Evolutionary conservation across 2,888 invertebrate genomes (phyloP), one percentile per base, ranked within the genome.

Genomic region (Coenonympha glycerion): DNA sequence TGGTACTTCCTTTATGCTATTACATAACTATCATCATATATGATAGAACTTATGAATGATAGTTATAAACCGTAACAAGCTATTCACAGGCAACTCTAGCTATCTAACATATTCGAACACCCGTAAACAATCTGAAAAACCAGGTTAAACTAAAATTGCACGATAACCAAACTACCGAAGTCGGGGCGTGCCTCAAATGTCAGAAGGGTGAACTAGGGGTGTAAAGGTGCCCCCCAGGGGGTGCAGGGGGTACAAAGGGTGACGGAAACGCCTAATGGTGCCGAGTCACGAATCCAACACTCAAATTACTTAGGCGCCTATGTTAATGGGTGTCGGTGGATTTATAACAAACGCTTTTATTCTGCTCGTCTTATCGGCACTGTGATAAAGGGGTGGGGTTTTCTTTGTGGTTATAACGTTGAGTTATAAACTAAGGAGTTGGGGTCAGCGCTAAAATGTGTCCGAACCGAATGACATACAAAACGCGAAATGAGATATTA

Each of bases 261-360:
- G 56, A 62, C 69, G 82, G 81, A 81, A 76, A 71, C 68, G 58
- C 71, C 69, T 86, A 86, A 86, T 85, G 79, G 80, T 59, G 58
- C 59, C 66, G 53, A 78, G 84, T 80, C 86, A 86, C 86, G 86
- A 78, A 76, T 64, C 51, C 64, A 53, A 60, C 71, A 69, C 72
- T 71, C 73, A 75, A 76, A 74, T 75, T 73, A 72, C 66, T 61
- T 40, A 55, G 57, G 62, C 67, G 53, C 57, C 52, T 62, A 57
- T 61, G 68, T 66, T 72, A 70, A 67, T 69, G 62, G 54, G 57
- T 49, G 47, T 28, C 47, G 47, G 40, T 49, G 45, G 52, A 52
- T 55, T 52, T 52, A 54, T 49, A 42, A 40, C 42, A 39, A 50
- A 18, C 19, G 47, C n/a, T 47, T n/a, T 40, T 31, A 46, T 46